A percentile compares a stretch with the other conserved stretches of the same genome.
These are phyloP conservation scores for Drosophila miranda DNA, from an alignment of 1,140 invertebrate genomes.

Conservation along the genomic window DNA sequence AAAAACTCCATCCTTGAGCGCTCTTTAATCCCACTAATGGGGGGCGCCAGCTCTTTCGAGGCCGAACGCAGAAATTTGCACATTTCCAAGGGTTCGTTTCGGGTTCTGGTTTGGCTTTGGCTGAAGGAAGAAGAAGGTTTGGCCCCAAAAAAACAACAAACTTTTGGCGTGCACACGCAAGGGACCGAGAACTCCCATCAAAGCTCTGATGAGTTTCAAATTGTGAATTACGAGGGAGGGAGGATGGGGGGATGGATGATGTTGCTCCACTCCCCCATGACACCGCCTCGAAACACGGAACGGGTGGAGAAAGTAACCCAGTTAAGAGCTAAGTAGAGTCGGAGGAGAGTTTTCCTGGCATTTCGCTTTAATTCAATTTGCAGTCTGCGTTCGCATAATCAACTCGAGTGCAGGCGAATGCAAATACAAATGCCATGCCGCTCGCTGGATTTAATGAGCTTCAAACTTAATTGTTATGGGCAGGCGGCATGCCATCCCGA, in stretches of 20 bases:
- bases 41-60: background rate
- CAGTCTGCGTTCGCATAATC: slow-evolving; percentile 63
- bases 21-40: slow-evolving; percentile 30
- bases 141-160: slow-evolving; percentile 12
- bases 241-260: slow-evolving; percentile 10
- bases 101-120: too few relatives aligned
- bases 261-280: background rate
- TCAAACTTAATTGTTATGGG: slow-evolving; percentile 69
- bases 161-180: slow-evolving; percentile 43
- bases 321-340: slow-evolving; percentile 21
- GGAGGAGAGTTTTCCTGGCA: slow-evolving; percentile 26
- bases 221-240: slow-evolving; percentile 35
- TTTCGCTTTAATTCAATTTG: slow-evolving; percentile 74
- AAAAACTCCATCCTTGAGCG: slow-evolving; percentile 28
- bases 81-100: slow-evolving; percentile 23
- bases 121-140: background rate
- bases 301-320: slow-evolving; percentile 36
- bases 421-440: slow-evolving; percentile 32
- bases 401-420: slow-evolving; percentile 58
- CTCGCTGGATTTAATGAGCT: slow-evolving; percentile 63
- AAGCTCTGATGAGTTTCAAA: slow-evolving; percentile 61
- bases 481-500: slow-evolving; percentile 38
- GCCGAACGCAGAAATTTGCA: slow-evolving; percentile 40
- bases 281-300: slow-evolving; percentile 24
- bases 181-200: slow-evolving; percentile 31